Evolutionary conservation across 2,113 vertebrate genomes (phyloP), one percentile per base, ranked within the genome.

Genomic region (Periophthalmodon schlosseri): DNA sequence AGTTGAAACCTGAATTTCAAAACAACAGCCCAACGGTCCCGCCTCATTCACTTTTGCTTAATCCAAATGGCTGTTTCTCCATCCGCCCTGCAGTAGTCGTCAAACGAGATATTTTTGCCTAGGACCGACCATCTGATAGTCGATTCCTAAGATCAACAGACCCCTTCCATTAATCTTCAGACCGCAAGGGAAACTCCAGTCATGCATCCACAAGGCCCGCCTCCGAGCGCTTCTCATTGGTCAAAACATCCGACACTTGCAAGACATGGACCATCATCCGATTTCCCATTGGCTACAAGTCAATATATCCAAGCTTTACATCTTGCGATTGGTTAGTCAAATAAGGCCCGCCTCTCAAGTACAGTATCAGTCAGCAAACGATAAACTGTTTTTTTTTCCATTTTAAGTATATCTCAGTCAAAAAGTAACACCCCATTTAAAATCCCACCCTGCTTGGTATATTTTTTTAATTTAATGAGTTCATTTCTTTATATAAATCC

Each of bases 101-200:
- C 83, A 82, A 83, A 24, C 72, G 72, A 72, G 76, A 73, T 36
- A 77, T 70, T 77, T 65, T 88, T 82, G 52, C 79, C 67, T 65
- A 60, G 78, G 76, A 80, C 76, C 79, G 74, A 89, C 84, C 88
- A 88, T 78, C 88, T 87, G 82, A 84, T 66, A 85, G 84, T 75
- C 85, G 84, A 83, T 85, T 84, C 82, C 86, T 80, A 71, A 84
- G 86, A 92, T 91, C 93, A 92, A 91, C 92, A 91, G 85, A 88
- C 76, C 85, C 84, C 88, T 91, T 92, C 91, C 93, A 93, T 94
- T 93, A 94, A 94, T 94, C 93, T 92, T 89, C 77, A 82, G 79
- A 88, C 87, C 87, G 91, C 88, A 93, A 90, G 86, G 91, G 90
- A 92, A 94, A 94, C 94, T 94, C 94, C 91, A 91, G 92, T 89